phyloP scores from a whole-genome alignment of 2,888 invertebrate genomes.

The Rhagonycha fulva region DNA sequence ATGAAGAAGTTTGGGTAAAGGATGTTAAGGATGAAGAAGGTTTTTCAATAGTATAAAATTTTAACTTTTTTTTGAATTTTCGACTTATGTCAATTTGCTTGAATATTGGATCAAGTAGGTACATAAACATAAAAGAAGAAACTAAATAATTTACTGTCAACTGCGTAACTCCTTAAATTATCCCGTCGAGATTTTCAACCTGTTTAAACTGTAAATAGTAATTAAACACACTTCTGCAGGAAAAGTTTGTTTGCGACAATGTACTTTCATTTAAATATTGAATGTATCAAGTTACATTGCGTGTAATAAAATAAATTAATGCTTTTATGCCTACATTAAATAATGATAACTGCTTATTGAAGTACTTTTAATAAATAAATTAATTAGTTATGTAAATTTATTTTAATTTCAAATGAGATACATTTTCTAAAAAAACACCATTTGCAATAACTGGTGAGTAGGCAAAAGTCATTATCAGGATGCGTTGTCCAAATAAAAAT shows the following conservation, averaged over 20 bases:
- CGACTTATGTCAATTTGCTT: not conserved
- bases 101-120: not conserved
- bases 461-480: not conserved
- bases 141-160: not conserved
- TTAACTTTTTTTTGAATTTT: no score
- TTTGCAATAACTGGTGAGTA: not conserved
- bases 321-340: not conserved
- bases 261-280: not conserved
- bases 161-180: not conserved
- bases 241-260: not conserved
- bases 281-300: not conserved
- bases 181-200: not conserved
- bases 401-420: not conserved
- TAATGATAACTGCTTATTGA: not conserved
- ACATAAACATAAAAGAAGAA: not conserved
- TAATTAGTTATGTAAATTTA: not conserved
- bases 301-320: not conserved
- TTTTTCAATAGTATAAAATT: no score
- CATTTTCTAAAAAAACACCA: not conserved
- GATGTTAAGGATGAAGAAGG: no score
- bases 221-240: not conserved
- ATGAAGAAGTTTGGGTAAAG: no score
- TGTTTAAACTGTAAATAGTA: not conserved
- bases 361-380: not conserved
- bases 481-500: not conserved